A percentile compares a stretch with the other conserved stretches of the same genome.
These are phyloP conservation scores for Megalopta genalis DNA, from an alignment of 1,140 invertebrate genomes.

Conservation along the genomic window DNA sequence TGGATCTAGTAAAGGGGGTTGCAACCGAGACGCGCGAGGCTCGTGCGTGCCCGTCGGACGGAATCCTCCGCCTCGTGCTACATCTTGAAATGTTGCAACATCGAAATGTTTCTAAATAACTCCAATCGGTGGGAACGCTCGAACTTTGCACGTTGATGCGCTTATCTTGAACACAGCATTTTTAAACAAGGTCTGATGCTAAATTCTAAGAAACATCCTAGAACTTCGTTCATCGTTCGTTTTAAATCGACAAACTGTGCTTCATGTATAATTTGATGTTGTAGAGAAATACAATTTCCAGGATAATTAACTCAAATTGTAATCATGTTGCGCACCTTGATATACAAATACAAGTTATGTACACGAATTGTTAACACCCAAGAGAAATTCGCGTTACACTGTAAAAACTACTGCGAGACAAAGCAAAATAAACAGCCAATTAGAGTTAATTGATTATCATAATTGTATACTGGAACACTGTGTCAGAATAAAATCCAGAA, in stretches of 20 bases:
- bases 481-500: too few species aligned
- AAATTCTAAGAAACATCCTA: not conserved
- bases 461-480: too few species aligned
- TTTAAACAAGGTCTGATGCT: not conserved
- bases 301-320: not conserved
- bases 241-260: too few species aligned
- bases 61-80: not conserved
- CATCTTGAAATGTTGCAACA: not conserved
- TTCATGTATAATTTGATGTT: too few species aligned
- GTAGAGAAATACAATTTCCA: not conserved
- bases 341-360: too few species aligned
- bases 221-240: too few species aligned
- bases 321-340: too few species aligned
- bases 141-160: not conserved
- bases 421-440: too few species aligned
- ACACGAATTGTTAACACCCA: too few species aligned
- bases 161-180: not conserved
- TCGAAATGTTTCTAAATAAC: not conserved
- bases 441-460: too few species aligned
- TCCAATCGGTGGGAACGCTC: not conserved
- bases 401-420: too few species aligned
- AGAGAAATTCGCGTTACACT: too few species aligned
- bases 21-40: constrained; percentile 10
- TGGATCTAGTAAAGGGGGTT: not conserved
- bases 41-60: constrained; percentile 40